These are phyloP conservation scores for Microcebus lehilahytsara DNA, from an alignment of 2,113 vertebrate species.

Conservation along the genomic window DNA sequence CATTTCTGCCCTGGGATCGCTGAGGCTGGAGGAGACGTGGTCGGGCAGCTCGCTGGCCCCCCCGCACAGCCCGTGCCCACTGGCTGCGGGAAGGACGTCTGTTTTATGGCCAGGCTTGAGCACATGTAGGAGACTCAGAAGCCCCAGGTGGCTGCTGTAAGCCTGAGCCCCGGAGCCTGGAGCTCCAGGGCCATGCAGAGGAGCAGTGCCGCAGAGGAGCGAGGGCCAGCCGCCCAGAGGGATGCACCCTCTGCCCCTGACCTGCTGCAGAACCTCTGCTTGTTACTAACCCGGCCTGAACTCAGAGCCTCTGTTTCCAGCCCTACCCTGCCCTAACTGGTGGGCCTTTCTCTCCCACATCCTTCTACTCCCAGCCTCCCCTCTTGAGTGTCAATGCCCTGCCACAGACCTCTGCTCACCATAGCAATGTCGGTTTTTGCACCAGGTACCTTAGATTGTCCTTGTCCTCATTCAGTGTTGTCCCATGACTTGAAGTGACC, in stretches of 20 bases:
- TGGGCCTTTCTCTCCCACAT: neutral
- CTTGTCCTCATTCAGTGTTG: neutral
- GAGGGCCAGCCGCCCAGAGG: neutral
- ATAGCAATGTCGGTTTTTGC: no score
- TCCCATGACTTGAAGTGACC: neutral
- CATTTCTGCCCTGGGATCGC: no score
- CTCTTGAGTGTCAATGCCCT: neutral
- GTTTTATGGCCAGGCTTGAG: no score
- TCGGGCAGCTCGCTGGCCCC: no score
- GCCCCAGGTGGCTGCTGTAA: neutral
- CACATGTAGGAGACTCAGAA: neutral
- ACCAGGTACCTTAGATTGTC: no score
- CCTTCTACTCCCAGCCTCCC: neutral
- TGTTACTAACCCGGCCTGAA: neutral
- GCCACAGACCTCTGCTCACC: neutral
- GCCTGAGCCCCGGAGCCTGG: neutral
- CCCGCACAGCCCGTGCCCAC: no score
- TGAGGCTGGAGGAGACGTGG: no score
- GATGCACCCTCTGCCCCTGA: neutral
- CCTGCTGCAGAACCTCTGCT: neutral
- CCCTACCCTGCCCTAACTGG: no score
- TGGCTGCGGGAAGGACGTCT: no score
- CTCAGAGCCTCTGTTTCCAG: neutral
- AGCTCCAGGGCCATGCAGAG: no score
- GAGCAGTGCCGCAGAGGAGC: no score